A percentile compares a stretch with the other conserved stretches of the same genome.
phyloP scores from a whole-genome alignment of 2,113 vertebrate species.

The Ifrita kowaldi region DNA sequence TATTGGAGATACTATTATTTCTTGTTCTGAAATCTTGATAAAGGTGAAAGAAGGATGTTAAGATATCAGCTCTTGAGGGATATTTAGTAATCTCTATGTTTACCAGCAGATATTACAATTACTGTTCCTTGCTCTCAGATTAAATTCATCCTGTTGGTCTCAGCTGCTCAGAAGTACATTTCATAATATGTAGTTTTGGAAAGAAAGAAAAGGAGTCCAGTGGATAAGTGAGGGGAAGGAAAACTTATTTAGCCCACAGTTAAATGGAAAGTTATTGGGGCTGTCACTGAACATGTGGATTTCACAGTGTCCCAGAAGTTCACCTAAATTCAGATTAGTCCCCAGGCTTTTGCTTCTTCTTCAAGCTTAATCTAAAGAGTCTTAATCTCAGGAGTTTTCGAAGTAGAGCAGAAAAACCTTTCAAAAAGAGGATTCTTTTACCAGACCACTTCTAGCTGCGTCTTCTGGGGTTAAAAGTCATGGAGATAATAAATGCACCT shows the following conservation, averaged over 20 bases:
- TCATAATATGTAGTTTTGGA: neutral
- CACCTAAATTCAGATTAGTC: neutral
- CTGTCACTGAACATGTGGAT: neutral
- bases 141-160: neutral
- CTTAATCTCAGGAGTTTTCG: neutral
- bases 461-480: neutral
- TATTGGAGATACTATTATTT: neutral
- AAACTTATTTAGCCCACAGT: neutral
- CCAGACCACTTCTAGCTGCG: neutral
- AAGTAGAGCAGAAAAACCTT: neutral
- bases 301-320: neutral
- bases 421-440: neutral
- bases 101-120: neutral
- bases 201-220: neutral
- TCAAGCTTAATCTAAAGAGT: neutral
- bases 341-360: neutral
- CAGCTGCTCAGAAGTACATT: neutral
- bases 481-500: neutral
- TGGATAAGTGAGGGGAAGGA: neutral
- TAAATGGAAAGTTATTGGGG: neutral
- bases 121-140: neutral
- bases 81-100: neutral
- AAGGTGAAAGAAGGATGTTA: neutral
- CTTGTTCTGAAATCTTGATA: neutral
- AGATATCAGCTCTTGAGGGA: neutral